A percentile compares a stretch with the other conserved stretches of the same genome.
phyloP scores from a whole-genome alignment of 2,113 vertebrate species.

The Grantiella picta region DNA sequence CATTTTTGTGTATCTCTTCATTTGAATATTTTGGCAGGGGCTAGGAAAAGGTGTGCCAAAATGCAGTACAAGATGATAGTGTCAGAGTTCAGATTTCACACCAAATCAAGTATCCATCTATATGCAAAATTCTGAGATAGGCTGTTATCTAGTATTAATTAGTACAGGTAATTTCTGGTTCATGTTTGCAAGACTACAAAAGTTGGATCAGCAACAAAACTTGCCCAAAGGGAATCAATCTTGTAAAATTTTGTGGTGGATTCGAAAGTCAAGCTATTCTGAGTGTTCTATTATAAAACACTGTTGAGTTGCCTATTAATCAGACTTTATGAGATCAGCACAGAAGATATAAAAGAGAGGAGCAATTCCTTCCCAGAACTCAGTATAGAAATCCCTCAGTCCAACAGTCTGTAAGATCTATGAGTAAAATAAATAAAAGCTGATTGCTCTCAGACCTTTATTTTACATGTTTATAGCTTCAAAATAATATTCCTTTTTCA shows the following conservation, averaged over 20 bases:
- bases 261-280: background rate
- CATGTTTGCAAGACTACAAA: background rate
- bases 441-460: background rate
- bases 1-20: background rate
- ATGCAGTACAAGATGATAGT: background rate
- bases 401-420: background rate
- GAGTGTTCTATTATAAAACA: background rate
- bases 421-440: background rate
- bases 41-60: background rate
- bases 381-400: background rate
- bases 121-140: background rate
- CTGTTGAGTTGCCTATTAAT: background rate
- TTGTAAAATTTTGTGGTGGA: background rate
- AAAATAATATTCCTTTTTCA: background rate
- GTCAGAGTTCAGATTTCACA: background rate
- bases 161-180: background rate
- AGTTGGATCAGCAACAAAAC: background rate
- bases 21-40: background rate
- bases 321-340: background rate
- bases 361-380: background rate
- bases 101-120: background rate
- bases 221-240: background rate
- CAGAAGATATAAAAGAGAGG: background rate
- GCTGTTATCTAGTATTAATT: background rate
- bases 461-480: background rate